A percentile compares a stretch with the other conserved stretches of the same genome.
Conservation (phyloP, 2,113 vertebrate species). For the Trichomycterus rosablanca region DNA sequence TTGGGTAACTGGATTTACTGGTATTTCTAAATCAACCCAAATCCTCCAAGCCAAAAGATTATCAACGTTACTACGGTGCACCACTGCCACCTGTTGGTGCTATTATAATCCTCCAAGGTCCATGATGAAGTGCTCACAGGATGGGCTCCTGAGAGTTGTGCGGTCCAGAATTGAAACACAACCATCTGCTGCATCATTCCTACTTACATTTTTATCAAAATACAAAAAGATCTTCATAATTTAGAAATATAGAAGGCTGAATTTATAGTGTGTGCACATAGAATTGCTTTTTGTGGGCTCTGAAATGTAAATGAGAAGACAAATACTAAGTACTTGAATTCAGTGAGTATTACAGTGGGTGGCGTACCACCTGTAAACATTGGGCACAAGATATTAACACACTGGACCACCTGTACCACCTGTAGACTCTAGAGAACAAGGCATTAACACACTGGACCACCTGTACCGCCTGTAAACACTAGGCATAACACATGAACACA, state of each 20-base stretch:
- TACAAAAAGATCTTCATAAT: background rate
- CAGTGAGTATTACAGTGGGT: no score
- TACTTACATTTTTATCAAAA: conserved; percentile 10
- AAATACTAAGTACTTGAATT: no score
- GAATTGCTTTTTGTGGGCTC: no score
- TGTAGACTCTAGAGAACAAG: no score
- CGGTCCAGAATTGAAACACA: conserved; percentile 35
- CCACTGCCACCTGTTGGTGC: conserved; percentile 37
- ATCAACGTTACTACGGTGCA: background rate
- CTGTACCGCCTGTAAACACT: no score
- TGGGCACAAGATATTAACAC: no score
- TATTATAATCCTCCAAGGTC: background rate
- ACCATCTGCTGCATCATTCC: conserved; percentile 41
- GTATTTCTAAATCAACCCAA: background rate
- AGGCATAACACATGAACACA: no score
- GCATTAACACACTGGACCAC: no score
- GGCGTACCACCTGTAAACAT: no score
- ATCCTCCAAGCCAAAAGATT: background rate
- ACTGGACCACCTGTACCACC: no score
- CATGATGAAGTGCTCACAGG: conserved; percentile 29
- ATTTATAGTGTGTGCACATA: background rate
- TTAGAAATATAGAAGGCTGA: conserved; percentile 1
- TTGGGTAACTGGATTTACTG: conserved; percentile 9
- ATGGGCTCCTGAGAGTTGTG: conserved; percentile 17
- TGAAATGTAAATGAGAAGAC: no score